Evolutionary conservation across 2,888 invertebrate species (phyloP).

Genomic region (Acleris holmiana): DNA sequence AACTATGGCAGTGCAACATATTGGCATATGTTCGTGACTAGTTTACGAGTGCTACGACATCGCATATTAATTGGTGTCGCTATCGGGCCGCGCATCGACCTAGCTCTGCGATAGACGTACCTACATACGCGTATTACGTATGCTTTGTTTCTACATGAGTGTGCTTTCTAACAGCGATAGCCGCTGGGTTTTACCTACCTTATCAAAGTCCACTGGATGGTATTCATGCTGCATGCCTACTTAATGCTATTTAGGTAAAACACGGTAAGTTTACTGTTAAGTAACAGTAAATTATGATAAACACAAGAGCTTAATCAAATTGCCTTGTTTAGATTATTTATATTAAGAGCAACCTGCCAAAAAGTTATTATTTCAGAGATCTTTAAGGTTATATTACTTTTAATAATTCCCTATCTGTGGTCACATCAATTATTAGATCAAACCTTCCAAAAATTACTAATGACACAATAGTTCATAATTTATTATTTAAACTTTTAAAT

Average conservation of each 20-base stretch:
- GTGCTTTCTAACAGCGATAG: constrained; percentile 22
- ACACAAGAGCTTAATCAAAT: background rate
- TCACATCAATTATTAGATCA: too few species aligned
- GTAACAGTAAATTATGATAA: background rate
- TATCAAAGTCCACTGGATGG: background rate
- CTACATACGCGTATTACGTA: constrained; percentile 27
- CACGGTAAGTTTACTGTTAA: background rate
- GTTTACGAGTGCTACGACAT: constrained; percentile 81
- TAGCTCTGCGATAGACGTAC: constrained; percentile 54
- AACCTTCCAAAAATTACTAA: too few species aligned
- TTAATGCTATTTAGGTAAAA: background rate
- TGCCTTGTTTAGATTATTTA: background rate
- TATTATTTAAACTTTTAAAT: too few species aligned
- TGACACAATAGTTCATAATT: too few species aligned
- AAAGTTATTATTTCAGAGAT: too few species aligned
- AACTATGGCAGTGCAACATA: constrained; percentile 72
- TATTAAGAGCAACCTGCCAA: too few species aligned
- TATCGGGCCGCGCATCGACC: constrained; percentile 78
- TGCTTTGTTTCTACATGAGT: constrained; percentile 32
- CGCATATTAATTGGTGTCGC: constrained; percentile 82
- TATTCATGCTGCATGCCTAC: background rate
- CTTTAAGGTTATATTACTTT: too few species aligned
- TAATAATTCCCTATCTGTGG: too few species aligned
- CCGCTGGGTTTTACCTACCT: constrained; percentile 21
- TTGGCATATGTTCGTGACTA: constrained; percentile 83